Evolutionary conservation across 2,888 invertebrate species (phyloP), one percentile per base, ranked within the genome.

Genomic region (Pterostichus madidus): DNA sequence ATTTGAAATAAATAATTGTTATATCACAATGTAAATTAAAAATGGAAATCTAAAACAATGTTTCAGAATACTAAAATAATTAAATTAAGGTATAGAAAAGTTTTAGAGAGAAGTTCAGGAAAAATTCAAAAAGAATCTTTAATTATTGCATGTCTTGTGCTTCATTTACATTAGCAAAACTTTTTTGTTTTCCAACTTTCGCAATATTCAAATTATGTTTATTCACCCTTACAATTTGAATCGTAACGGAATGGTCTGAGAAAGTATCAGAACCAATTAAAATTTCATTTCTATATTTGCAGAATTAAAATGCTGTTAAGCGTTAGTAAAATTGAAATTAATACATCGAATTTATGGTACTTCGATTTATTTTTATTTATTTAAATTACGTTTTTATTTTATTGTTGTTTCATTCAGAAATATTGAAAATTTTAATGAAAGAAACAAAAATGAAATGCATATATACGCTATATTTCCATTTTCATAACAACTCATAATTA

Each of bases 71-170:
- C 11, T 49, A 4, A 39, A 64, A 64, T 64, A 64, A 64, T 64
- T 64, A n/a, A 64, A 64, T 64, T 64, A 64, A 11, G n/a, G 13
- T 64, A 13, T 8, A 7, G 3, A 35, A 64, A 64, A 64, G 32
- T 64, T 35, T 64, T 35, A 10, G 13, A 35, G 6, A 39, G 64
- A n/a, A 64, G 35, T 32, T 2, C 11, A 32, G 31, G 6, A 31
- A 64, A 64, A 64, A 32, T 64, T 64, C 64, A 35, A 64, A 64
- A 64, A 64, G 64, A 64, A 64, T 64, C 64, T 64, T 64, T 64
- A 64, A 64, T 64, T 64, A 64, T 64, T 64, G 32, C n/a, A 64
- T 64, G 64, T 64, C 64, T 64, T 64, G n/a, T 64, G 64, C 64
- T 64, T 64, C 64, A 64, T 64, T 64, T 64, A 35, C 64, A 64